Evolutionary conservation across 2,797 vertebrate species (phyloP), one percentile per base, ranked within the genome.

Genomic region (Ctenochaetus hawaiiensis): DNA sequence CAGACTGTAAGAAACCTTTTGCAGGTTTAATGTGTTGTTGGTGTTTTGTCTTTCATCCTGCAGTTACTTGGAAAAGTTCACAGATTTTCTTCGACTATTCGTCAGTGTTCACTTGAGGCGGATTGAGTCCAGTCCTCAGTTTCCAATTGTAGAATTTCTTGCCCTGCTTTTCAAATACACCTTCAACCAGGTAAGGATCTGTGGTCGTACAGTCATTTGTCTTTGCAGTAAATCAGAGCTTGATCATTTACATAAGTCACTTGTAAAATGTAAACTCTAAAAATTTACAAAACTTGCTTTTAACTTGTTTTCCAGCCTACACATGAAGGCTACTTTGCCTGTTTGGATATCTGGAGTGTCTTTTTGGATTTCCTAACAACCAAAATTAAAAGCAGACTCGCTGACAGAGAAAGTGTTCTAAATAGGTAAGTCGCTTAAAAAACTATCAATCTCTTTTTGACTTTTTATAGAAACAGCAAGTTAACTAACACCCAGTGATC

Each of bases 51-150:
- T 89, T 75, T 91, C 30, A 14, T 79, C 37, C 61, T 67, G 41
- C 86, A 99, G 98, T 93, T 99, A 99, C 89, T 92, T 99, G 87
- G 98, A 99, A 92, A 99, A 98, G 95, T 99, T 99, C 88, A 99
- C 98, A 3, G 98, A 99, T 85, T 99, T 99, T 76, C 96, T 99
- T 62, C 96, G 97, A 49, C 97, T 99, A 83, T 99, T 99, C 87
- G 98, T 99, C 87, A 98, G 97, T 0, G 97, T 99, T 87, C 98
- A 99, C 87, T 91, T 99, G 72, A 94, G 98, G 80, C 94, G 98
- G 86, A 99, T 99, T 0, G 98, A 99, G 74, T 99, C 97, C 77
- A 99, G 97, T 84, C 96, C 96, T 79, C 98, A 98, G 91, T 99
- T 99, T 89, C 98, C 98, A 0, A 96, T 99, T 53, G 98, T 99